Conservation (phyloP, 1,140 invertebrate genomes). For the Tetranychus cinnabarinus region DNA sequence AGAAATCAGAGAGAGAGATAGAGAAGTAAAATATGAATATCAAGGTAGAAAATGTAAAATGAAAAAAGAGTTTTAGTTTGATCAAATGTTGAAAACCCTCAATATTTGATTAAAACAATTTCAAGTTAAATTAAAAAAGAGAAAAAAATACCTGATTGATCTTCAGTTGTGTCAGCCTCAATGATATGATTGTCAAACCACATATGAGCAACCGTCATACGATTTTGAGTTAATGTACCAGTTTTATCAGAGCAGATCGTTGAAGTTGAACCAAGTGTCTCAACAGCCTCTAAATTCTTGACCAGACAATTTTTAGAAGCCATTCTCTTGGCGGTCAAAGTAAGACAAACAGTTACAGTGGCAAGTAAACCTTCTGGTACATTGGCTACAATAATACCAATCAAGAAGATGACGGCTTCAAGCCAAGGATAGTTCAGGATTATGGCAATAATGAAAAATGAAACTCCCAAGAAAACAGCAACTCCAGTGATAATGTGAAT, state of each 20-base stretch:
- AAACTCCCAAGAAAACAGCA: conserved; percentile 87
- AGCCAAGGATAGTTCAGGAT: conserved; percentile 92
- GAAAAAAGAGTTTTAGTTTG: no score
- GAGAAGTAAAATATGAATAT: no score
- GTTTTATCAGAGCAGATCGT: conserved; percentile 43
- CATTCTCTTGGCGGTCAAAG: conserved; percentile 39
- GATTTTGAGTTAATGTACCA: conserved; percentile 37
- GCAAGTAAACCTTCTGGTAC: conserved; percentile 23
- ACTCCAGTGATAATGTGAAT: conserved; percentile 96
- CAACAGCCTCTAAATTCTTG: conserved; percentile 39
- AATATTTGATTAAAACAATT: no score
- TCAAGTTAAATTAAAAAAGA: no score
- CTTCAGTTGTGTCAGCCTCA: conserved; percentile 33
- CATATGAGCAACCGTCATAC: conserved; percentile 40
- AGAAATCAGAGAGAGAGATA: no score
- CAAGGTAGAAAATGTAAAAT: no score
- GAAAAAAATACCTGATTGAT: conserved; percentile 22
- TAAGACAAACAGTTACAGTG: conserved; percentile 30
- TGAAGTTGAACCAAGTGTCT: conserved; percentile 37
- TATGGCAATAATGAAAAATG: conserved; percentile 71
- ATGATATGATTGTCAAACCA: conserved; percentile 33
- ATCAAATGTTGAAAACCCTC: no score
- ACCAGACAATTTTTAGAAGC: conserved; percentile 38
- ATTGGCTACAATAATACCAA: conserved; percentile 34
- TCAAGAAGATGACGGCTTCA: conserved; percentile 93